Conservation (phyloP, 2,888 invertebrate genomes). For the Phorcus lineatus region DNA sequence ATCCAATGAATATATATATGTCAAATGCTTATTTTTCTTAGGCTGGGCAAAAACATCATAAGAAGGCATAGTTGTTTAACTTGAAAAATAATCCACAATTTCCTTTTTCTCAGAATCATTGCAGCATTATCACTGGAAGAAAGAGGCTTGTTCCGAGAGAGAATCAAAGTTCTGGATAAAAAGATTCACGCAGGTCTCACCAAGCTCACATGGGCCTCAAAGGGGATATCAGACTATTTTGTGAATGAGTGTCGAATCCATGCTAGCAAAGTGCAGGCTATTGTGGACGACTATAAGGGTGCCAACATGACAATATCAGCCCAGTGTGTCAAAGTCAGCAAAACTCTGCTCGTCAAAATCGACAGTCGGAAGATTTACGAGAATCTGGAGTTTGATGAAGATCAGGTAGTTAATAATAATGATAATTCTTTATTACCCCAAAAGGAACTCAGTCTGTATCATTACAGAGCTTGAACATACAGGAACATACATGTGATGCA, state of each 20-base stretch:
- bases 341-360: conserved; percentile 73
- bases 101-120: conserved; percentile 79
- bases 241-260: conserved; percentile 74
- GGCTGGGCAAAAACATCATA: too few relatives aligned
- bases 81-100: not conserved
- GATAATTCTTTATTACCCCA: too few relatives aligned
- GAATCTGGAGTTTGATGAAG: conserved; percentile 74
- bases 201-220: conserved; percentile 75
- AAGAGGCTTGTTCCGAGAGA: conserved; percentile 84
- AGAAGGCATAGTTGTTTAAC: too few relatives aligned
- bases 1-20: too few relatives aligned
- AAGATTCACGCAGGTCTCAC: conserved; percentile 76
- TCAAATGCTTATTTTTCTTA: too few relatives aligned
- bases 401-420: conserved; percentile 56
- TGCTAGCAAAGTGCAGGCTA: conserved; percentile 79
- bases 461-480: too few relatives aligned
- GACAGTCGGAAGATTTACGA: conserved; percentile 74
- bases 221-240: conserved; percentile 74
- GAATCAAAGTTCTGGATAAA: conserved; percentile 80
- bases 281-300: conserved; percentile 88
- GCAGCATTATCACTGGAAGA: conserved; percentile 86
- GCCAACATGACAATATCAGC: conserved; percentile 80
- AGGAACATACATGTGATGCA: too few relatives aligned
- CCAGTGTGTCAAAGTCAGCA: conserved; percentile 73
- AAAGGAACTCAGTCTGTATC: too few relatives aligned